These are phyloP conservation scores for Zoanthus sansibaricus DNA, from an alignment of 92 coral and sea anemone species.

Conservation along the genomic window DNA sequence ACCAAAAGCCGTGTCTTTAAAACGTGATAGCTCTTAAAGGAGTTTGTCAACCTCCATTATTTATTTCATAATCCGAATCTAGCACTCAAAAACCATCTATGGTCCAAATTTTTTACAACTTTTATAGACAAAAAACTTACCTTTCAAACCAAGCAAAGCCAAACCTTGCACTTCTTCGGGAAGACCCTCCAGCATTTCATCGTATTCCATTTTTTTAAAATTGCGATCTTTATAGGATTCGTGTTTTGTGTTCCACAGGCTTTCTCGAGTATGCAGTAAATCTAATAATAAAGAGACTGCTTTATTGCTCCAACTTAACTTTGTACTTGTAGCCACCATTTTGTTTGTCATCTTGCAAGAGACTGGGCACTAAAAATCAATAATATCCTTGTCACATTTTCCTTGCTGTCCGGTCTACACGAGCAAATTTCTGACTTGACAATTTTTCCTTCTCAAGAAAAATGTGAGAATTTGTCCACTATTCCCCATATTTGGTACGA, in stretches of 20 bases:
- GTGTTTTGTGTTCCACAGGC: conserved; percentile 62
- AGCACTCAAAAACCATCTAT: conserved; percentile 22
- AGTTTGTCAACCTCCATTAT: neutral
- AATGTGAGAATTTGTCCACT: conserved; percentile 34
- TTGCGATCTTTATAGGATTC: conserved; percentile 50
- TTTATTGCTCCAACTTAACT: conserved; percentile 41
- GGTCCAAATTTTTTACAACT: conserved; percentile 13
- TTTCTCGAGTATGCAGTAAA: conserved; percentile 57
- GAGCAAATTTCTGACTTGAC: conserved; percentile 50
- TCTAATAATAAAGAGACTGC: conserved; percentile 52
- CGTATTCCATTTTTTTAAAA: conserved; percentile 59
- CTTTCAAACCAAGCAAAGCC: conserved; percentile 60
- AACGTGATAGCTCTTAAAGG: conserved; percentile 13
- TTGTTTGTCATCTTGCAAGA: conserved; percentile 40
- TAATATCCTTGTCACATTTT: conserved; percentile 45
- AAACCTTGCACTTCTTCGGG: conserved; percentile 64
- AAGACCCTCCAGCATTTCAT: conserved; percentile 65
- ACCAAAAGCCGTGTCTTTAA: conserved; percentile 8
- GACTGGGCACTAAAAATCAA: conserved; percentile 30
- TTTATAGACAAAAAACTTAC: conserved; percentile 7
- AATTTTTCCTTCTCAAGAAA: conserved; percentile 40
- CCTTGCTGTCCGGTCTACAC: conserved; percentile 53
- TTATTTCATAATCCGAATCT: conserved; percentile 1
- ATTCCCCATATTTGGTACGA: too few species aligned
- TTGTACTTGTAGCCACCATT: conserved; percentile 37